Conservation (phyloP, 2,888 invertebrate species). For the Andricus quercusramuli region DNA sequence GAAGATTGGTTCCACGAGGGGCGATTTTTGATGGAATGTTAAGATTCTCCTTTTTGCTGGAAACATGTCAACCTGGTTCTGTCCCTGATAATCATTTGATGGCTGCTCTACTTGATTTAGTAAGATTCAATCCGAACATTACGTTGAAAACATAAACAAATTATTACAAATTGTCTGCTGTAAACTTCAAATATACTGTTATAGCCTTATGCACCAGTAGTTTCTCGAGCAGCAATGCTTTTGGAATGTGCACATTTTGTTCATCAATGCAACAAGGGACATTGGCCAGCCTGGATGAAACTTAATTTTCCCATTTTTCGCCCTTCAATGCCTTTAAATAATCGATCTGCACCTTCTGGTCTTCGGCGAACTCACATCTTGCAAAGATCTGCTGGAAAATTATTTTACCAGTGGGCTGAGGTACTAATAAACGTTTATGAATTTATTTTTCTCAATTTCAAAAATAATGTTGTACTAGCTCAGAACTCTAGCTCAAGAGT, state of each 20-base stretch:
- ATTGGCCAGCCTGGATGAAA: slow-evolving; percentile 99
- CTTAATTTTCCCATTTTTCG: slow-evolving; percentile 88
- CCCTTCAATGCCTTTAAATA: slow-evolving; percentile 83
- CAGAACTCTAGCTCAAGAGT: too few relatives aligned
- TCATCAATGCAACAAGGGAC: slow-evolving; percentile 97
- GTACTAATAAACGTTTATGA: slow-evolving; percentile 75
- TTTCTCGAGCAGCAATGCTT: slow-evolving; percentile 93
- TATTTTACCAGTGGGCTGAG: slow-evolving; percentile 99
- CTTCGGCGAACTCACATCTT: slow-evolving; percentile 85
- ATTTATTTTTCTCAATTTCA: not conserved
- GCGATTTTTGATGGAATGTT: slow-evolving; percentile 93
- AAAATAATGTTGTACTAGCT: too few relatives aligned
- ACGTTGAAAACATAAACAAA: not conserved
- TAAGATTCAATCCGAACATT: slow-evolving; percentile 76
- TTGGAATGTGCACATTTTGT: slow-evolving; percentile 98
- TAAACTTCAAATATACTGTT: slow-evolving; percentile 35
- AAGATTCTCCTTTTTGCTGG: slow-evolving; percentile 94
- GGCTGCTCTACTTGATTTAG: slow-evolving; percentile 96
- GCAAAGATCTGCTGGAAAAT: slow-evolving; percentile 95
- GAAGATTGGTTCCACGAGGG: slow-evolving; percentile 89
- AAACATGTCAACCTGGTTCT: slow-evolving; percentile 96
- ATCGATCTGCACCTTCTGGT: slow-evolving; percentile 80
- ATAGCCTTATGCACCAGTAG: slow-evolving; percentile 95
- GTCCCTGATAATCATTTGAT: slow-evolving; percentile 98
- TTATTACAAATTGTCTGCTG: not conserved